A percentile compares a stretch with the other conserved stretches of the same genome.
Evolutionary conservation across 2,113 vertebrate species (phyloP).

Genomic region (Lepus europaeus): DNA sequence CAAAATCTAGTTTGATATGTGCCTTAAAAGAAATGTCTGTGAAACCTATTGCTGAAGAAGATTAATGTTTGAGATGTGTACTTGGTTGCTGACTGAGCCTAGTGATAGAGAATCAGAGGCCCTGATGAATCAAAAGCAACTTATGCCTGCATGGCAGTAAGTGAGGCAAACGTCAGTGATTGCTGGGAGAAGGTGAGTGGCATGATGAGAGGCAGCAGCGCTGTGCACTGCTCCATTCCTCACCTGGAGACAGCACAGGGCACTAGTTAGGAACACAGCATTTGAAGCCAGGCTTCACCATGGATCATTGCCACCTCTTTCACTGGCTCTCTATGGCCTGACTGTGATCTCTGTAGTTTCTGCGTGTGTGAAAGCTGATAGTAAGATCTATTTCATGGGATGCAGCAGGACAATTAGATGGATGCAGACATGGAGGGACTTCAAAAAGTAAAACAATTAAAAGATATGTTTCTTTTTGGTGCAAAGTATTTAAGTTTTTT

Average conservation of each 20-base stretch:
- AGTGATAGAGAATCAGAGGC: not conserved
- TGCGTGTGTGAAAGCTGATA: not conserved
- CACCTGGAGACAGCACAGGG: not conserved
- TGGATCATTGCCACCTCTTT: not conserved
- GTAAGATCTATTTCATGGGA: not conserved
- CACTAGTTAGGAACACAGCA: not conserved
- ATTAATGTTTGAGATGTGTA: not conserved
- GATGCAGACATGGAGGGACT: no score
- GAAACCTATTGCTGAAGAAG: not conserved
- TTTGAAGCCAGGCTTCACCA: not conserved
- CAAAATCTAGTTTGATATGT: not conserved
- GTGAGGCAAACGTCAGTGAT: not conserved
- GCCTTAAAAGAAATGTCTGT: not conserved
- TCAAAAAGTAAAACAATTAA: no score
- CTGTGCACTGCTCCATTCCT: fast-evolving
- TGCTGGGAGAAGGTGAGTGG: not conserved
- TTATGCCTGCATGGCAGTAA: not conserved
- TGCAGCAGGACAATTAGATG: not conserved
- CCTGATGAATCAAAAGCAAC: not conserved
- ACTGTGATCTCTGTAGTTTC: not conserved
- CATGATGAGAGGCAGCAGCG: not conserved
- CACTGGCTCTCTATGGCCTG: not conserved
- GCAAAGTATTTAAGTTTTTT: no score
- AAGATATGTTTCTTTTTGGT: no score
- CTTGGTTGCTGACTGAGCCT: not conserved